Evolutionary conservation across 1,140 invertebrate species (phyloP).

Genomic region (Drosophila malerkotliana): DNA sequence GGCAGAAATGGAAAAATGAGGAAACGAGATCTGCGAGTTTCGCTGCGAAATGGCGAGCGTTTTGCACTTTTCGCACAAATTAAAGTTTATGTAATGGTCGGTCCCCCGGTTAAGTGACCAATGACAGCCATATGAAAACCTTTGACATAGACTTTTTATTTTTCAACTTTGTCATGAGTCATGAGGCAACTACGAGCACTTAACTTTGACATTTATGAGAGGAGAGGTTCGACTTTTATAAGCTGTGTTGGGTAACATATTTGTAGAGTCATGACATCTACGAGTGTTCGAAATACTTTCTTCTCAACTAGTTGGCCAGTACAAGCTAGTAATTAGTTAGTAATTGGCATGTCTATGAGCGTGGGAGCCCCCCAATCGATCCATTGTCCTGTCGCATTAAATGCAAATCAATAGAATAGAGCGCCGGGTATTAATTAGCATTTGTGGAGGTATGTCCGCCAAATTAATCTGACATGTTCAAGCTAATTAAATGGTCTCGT

Average conservation of each 20-base stretch:
- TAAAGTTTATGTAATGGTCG: constrained; percentile 24
- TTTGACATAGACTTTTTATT: constrained; percentile 13
- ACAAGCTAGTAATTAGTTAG: not conserved
- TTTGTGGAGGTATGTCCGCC: not conserved
- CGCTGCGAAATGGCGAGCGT: not conserved
- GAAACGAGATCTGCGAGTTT: not conserved
- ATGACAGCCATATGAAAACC: constrained; percentile 15
- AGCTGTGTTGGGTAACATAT: not conserved
- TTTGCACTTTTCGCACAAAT: constrained; percentile 18
- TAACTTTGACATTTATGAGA: constrained; percentile 7
- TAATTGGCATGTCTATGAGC: not conserved
- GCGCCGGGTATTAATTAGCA: constrained; percentile 12
- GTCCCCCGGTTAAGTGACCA: constrained; percentile 18
- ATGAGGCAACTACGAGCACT: not conserved
- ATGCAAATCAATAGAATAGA: constrained; percentile 4
- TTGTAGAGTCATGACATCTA: not conserved
- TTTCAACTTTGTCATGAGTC: constrained; percentile 9
- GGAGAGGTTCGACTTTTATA: not conserved
- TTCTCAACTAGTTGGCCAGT: no score
- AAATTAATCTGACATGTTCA: not conserved
- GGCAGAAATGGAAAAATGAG: constrained; percentile 50
- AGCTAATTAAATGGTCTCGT: constrained; percentile 53
- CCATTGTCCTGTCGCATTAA: constrained; percentile 3
- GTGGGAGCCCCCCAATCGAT: not conserved
- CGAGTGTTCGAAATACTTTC: not conserved